These are phyloP conservation scores for Rhodeus uyekii DNA, from an alignment of 2,797 vertebrate species.

Conservation along the genomic window DNA sequence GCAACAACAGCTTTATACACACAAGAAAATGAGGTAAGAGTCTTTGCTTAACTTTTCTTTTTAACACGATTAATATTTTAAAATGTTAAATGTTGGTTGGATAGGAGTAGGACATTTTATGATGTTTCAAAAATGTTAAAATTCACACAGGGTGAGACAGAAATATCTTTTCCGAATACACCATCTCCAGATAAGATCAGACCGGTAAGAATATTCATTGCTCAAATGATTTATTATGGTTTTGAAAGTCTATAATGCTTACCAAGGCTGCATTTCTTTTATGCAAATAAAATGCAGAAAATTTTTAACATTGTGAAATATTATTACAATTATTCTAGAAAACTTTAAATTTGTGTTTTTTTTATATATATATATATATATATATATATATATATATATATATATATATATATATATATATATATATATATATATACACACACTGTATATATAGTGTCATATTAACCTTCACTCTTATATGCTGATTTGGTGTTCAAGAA, in stretches of 20 bases:
- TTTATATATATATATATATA: too few species aligned
- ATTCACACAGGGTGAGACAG: slow-evolving; percentile 22
- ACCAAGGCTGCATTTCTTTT: background rate
- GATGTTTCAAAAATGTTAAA: background rate
- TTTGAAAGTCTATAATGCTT: background rate
- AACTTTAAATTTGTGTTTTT: too few species aligned
- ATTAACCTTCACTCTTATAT: background rate
- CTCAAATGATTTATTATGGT: background rate
- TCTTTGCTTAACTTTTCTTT: background rate
- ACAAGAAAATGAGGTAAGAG: slow-evolving; percentile 32
- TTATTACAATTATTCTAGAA: too few species aligned
- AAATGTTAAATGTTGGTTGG: background rate
- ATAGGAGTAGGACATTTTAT: background rate
- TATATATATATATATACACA: too few species aligned
- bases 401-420: too few species aligned
- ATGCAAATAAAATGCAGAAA: background rate
- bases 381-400: too few species aligned
- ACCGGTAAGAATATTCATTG: background rate
- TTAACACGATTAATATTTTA: background rate
- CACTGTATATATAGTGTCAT: too few species aligned
- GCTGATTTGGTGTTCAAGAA: background rate
- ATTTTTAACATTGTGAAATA: background rate
- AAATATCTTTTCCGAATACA: background rate
- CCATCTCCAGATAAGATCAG: background rate
- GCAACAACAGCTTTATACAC: slow-evolving; percentile 2